phyloP scores from a whole-genome alignment of 2,113 vertebrate species.

The Cathartes aura region DNA sequence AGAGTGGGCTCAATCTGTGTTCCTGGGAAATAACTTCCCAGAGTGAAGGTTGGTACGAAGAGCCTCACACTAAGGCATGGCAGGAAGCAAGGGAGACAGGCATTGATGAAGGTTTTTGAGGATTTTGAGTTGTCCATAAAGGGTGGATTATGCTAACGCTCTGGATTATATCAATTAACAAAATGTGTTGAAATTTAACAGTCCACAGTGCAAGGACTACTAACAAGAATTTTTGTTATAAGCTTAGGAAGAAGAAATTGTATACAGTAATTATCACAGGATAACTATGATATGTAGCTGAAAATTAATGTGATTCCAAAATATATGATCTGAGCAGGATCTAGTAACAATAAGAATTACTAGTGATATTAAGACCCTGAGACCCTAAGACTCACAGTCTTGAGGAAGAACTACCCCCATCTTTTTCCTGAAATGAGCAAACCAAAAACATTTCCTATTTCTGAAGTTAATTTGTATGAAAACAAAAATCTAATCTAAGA shows the following conservation, averaged over 20 bases:
- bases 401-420: not conserved
- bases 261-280: not conserved
- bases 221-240: not conserved
- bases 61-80: not conserved
- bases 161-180: not conserved
- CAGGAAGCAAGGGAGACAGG: not conserved
- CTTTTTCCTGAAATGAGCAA: not conserved
- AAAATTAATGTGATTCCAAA: not conserved
- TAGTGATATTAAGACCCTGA: accelerated
- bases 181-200: not conserved
- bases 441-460: not conserved
- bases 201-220: not conserved
- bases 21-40: not conserved
- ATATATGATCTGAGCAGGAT: not conserved
- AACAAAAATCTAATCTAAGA: not conserved
- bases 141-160: not conserved
- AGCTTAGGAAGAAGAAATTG: not conserved
- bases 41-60: not conserved
- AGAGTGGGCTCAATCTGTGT: not conserved
- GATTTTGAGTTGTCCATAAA: not conserved
- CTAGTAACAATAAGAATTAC: not conserved
- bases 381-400: not conserved
- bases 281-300: not conserved
- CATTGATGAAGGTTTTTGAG: not conserved
- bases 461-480: not conserved